phyloP scores from a whole-genome alignment of 1,140 invertebrate species.

The Drosophila tropicalis region DNA sequence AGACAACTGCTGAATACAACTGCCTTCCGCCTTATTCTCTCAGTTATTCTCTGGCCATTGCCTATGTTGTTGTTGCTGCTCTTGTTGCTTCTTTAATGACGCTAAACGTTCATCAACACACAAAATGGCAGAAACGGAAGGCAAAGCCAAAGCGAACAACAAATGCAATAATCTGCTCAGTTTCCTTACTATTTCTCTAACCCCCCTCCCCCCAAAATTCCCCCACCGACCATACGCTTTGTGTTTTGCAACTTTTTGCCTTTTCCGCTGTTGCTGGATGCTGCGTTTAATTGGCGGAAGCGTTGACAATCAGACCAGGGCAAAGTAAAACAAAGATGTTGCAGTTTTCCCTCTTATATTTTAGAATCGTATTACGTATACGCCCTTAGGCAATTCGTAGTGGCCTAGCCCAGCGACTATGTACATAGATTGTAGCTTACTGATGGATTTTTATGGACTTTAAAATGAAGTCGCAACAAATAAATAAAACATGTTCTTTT shows the following conservation, averaged over 20 bases:
- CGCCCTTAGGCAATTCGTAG: slow-evolving; percentile 24
- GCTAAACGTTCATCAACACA: slow-evolving; percentile 75
- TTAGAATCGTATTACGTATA: slow-evolving; percentile 34
- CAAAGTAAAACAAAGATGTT: slow-evolving; percentile 8
- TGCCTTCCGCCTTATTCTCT: slow-evolving; percentile 20
- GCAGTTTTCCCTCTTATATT: neutral
- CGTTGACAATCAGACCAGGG: slow-evolving; percentile 58
- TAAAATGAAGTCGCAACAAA: slow-evolving; percentile 35
- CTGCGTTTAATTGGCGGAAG: slow-evolving; percentile 69
- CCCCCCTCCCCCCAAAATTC: neutral
- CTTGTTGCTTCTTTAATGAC: slow-evolving; percentile 66
- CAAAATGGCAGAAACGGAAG: slow-evolving; percentile 15
- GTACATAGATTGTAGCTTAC: too few species aligned
- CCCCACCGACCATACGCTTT: neutral
- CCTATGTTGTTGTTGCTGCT: slow-evolving; percentile 45
- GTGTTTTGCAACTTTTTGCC: slow-evolving; percentile 12
- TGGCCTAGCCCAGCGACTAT: neutral
- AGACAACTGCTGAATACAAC: neutral
- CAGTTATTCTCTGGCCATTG: slow-evolving; percentile 27
- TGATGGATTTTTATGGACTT: slow-evolving; percentile 22
- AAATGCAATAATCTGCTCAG: slow-evolving; percentile 68
- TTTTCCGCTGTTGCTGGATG: slow-evolving; percentile 19
- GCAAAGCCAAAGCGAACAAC: slow-evolving; percentile 21
- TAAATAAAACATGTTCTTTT: slow-evolving; percentile 52
- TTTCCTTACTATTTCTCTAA: slow-evolving; percentile 26